Percentiles rank a stretch among this genome's conserved stretches.
Conservation (phyloP, 2,888 invertebrate genomes). For the Drosophila eohydei region DNA sequence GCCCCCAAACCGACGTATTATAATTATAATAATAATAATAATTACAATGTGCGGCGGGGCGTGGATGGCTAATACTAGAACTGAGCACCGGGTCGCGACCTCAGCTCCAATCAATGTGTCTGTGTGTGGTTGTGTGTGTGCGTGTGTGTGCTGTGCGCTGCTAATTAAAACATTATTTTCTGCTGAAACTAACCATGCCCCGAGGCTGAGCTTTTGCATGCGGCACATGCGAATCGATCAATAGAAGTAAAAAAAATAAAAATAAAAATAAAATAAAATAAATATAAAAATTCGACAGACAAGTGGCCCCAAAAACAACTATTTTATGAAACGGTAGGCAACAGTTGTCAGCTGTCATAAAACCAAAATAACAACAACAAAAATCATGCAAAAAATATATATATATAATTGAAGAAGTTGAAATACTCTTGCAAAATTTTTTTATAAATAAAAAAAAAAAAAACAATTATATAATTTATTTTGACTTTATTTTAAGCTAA, state of each 20-base stretch:
- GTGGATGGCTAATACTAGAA: constrained; percentile 34
- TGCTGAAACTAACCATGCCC: constrained; percentile 60
- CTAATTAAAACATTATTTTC: constrained; percentile 73
- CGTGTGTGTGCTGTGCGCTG: constrained; percentile 28
- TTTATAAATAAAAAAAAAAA: too few species aligned
- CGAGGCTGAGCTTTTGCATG: constrained; percentile 63
- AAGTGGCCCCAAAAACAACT: constrained; percentile 46
- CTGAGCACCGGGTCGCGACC: constrained; percentile 29
- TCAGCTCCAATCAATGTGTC: constrained; percentile 26
- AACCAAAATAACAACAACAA: constrained; percentile 22
- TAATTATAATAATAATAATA: constrained; percentile 34
- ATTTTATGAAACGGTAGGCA: constrained; percentile 53
- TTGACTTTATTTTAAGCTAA: too few species aligned
- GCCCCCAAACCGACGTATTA: constrained; percentile 22
- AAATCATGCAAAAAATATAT: neutral
- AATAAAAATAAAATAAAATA: constrained; percentile 12
- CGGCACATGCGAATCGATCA: constrained; percentile 41
- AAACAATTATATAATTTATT: neutral
- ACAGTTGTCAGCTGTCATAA: constrained; percentile 63
- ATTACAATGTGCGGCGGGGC: constrained; percentile 29
- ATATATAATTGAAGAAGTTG: neutral
- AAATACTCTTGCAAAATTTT: constrained; percentile 2
- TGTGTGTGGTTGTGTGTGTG: neutral
- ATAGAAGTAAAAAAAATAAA: constrained; percentile 24
- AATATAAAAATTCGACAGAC: constrained; percentile 31